These are phyloP conservation scores for Polylopha cassiicola DNA, from an alignment of 2,888 invertebrate species.

Conservation along the genomic window DNA sequence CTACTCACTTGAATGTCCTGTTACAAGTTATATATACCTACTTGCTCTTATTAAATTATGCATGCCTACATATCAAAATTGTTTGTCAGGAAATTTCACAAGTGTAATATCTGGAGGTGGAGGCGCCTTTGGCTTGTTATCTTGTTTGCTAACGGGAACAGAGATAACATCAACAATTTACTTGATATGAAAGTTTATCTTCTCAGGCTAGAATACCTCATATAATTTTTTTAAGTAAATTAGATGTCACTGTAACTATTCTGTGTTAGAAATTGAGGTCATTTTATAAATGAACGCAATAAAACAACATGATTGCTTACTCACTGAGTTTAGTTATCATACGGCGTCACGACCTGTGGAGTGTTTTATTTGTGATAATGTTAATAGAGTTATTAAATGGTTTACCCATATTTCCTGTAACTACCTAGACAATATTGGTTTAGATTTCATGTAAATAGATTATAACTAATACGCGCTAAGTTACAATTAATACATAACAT, in stretches of 20 bases:
- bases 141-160: slow-evolving; percentile 57
- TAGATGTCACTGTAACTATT: slow-evolving; percentile 5
- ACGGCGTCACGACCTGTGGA: slow-evolving; percentile 15
- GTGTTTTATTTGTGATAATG: slow-evolving; percentile 7
- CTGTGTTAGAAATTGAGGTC: slow-evolving; percentile 8
- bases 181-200: slow-evolving; percentile 51
- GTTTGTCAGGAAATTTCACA: slow-evolving; percentile 60
- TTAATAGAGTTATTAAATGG: no score
- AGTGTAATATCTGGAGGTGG: slow-evolving; percentile 53
- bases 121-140: slow-evolving; percentile 56
- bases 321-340: slow-evolving; percentile 13
- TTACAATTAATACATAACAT: no score
- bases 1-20: no score
- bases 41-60: neutral
- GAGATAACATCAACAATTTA: slow-evolving; percentile 62
- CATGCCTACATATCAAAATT: slow-evolving; percentile 22
- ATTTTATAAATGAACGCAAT: slow-evolving; percentile 14
- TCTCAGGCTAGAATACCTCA: slow-evolving; percentile 34
- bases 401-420: no score
- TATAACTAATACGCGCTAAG: no score
- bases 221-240: slow-evolving; percentile 24
- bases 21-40: neutral
- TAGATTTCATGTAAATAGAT: no score
- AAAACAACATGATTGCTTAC: slow-evolving; percentile 16
- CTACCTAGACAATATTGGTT: no score